phyloP scores from a whole-genome alignment of 2,888 invertebrate genomes.

The Dione vanillae region DNA sequence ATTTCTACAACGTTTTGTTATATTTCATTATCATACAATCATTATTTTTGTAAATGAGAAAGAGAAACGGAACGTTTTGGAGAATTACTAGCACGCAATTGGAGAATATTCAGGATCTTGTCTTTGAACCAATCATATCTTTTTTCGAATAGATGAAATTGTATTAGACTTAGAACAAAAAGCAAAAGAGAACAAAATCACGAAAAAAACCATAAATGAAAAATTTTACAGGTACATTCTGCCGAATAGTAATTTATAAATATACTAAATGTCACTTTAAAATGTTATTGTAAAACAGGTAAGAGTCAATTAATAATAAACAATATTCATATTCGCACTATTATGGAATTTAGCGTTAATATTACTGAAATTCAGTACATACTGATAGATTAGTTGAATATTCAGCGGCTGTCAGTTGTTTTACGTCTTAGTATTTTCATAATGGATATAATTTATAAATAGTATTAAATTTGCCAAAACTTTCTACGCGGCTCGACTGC shows the following conservation, averaged over 20 bases:
- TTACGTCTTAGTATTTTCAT: conserved; percentile 72
- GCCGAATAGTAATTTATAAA: conserved; percentile 57
- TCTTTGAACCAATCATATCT: conserved; percentile 38
- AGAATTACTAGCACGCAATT: conserved; percentile 12
- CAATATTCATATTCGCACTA: conserved; percentile 14
- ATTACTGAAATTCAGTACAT: conserved; percentile 51
- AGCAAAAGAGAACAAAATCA: conserved; percentile 63
- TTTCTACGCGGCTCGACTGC: conserved; percentile 70
- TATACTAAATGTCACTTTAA: conserved; percentile 53
- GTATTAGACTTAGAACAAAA: conserved; percentile 41
- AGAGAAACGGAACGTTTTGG: conserved; percentile 1
- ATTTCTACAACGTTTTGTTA: neutral
- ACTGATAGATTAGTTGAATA: conserved; percentile 46
- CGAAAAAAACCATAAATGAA: conserved; percentile 62
- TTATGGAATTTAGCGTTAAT: conserved; percentile 25
- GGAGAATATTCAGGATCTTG: conserved; percentile 25
- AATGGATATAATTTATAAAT: conserved; percentile 48
- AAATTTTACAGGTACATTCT: conserved; percentile 64
- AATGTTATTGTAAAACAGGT: conserved; percentile 71
- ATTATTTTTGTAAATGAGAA: neutral
- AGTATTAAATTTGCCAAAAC: conserved; percentile 47
- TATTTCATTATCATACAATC: neutral
- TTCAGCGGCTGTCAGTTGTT: conserved; percentile 83
- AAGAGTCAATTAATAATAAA: conserved; percentile 48
- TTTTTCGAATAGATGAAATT: neutral